Base-by-base conservation (phyloP, 1,140 invertebrate genomes). In the Temnothorax longispinosus region DNA sequence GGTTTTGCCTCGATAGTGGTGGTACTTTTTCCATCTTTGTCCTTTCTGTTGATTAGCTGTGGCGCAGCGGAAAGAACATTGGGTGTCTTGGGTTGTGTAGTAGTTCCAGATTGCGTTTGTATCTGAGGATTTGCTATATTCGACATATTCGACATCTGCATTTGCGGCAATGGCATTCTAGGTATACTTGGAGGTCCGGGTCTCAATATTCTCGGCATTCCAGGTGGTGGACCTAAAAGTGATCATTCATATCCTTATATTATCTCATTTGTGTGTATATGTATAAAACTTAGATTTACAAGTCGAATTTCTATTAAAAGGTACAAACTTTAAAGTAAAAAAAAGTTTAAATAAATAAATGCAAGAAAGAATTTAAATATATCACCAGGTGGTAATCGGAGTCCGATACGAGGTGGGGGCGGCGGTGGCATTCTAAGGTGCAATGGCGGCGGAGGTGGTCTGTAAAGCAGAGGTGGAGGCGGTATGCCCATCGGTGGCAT, bases 1-100 rank as follows among this genome's bases (percentile, higher is more conserved):
- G 99, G 99, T 94, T 99, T 99, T 0, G 99, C 99, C 91, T 98
- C 98, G 88, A 99, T 99, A 0, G 97, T 98, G 0, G 98, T 98
- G 32, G 97, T 96, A 85, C 97, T 96, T 94, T 96, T 96, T 93
- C 97, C 96, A 64, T 94, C 95, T 52, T 94, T 95, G 74, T 97
- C 96, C 88, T 96, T 96, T 92, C 96, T 95, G 82, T 96, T 97
- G 91, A 98, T 97, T 5, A 98, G 96, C 92, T 98, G 98, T 10
- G 98, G 98, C 1, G 97, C 98, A 52, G 98, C 98, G 75, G 97
- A 97, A 21, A 98, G 94, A 8, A 98, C 98, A 93, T 97, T 97
- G 2, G 97, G 96, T 84, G 97, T 97, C 84, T 95, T 95, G 32
- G 86, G 85, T 52, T 95, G 95, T 15, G 94, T 65, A 71, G 72